phyloP scores from a whole-genome alignment of 2,797 vertebrate genomes.

The Agapornis canus region DNA sequence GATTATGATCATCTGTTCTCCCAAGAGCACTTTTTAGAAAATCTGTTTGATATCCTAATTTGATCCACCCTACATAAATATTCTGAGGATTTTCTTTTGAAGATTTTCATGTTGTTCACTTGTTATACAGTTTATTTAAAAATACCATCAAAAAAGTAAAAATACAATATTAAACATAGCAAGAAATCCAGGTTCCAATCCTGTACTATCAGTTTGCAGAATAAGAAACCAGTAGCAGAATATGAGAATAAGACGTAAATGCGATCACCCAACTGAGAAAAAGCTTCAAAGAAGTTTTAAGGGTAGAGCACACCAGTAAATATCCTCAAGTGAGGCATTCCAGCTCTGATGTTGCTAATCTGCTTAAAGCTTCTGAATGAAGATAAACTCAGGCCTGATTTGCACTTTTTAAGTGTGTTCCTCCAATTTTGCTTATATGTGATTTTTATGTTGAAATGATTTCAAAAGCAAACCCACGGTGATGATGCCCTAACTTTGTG shows the following conservation, averaged over 20 bases:
- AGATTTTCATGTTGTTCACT: neutral
- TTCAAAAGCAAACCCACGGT: neutral
- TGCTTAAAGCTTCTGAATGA: neutral
- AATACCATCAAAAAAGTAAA: neutral
- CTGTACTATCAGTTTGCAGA: neutral
- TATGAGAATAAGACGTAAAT: neutral
- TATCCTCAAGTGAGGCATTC: neutral
- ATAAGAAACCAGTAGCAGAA: neutral
- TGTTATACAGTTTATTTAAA: neutral
- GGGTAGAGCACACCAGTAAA: neutral
- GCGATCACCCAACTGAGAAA: neutral
- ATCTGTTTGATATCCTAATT: constrained; percentile 7
- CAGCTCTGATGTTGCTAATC: neutral
- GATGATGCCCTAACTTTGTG: neutral
- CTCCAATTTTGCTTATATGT: neutral
- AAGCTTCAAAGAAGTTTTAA: neutral
- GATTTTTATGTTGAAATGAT: neutral
- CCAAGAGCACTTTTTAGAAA: neutral
- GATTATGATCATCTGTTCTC: neutral
- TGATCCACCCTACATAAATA: neutral
- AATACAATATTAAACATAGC: neutral
- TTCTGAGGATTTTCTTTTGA: constrained; percentile 1
- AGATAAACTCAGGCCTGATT: neutral
- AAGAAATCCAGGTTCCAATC: neutral
- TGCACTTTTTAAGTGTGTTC: neutral